Evolutionary conservation across 2,888 invertebrate genomes (phyloP), one percentile per base, ranked within the genome.

Genomic region (Didymodactylos carnosus): DNA sequence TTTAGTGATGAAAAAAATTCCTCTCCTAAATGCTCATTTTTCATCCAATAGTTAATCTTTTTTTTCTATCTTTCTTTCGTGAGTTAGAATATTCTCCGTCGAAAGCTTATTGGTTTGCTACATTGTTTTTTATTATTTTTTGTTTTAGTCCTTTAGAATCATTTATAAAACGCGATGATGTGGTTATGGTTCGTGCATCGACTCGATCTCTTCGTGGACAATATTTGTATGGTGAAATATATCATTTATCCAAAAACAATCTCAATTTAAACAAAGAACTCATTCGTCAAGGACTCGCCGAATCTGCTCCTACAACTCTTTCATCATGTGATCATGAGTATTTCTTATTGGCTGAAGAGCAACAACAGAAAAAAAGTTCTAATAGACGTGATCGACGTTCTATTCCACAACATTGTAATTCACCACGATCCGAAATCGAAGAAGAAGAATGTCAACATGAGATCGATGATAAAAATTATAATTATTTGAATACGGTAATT

Each of bases 361-460:
- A 62, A 29, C 29, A 29, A 10, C 29, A 29, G 4, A 7, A 35
- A 62, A 19, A 29, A 35, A 14, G 35, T 35, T 8, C n/a, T 8
- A 14, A 29, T 3, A 35, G 35, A 62, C 62, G 62, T 62, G 35
- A 62, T 4, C 62, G 62, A 7, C 62, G 62, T 62, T 62, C 62
- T 19, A 35, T 62, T 62, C 62, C 62, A n/a, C 62, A 62, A 35
- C 62, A 62, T 62, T 62, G 62, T 62, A 35, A 29, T 35, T 35
- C 62, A 10, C 62, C 62, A 35, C 62, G 62, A 19, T 62, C 62
- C 8, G 62, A 62, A 35, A 62, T 62, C n/a, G 62, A 62, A 62
- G 35, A 62, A 62, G 62, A 62, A 62, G 62, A 62, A 62, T 62
- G 62, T 62, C 62, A 62, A 62, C 62, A 62, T 62, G 62, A 35